phyloP scores from a whole-genome alignment of 1,140 invertebrate species.

The Zaprionus africanus region DNA sequence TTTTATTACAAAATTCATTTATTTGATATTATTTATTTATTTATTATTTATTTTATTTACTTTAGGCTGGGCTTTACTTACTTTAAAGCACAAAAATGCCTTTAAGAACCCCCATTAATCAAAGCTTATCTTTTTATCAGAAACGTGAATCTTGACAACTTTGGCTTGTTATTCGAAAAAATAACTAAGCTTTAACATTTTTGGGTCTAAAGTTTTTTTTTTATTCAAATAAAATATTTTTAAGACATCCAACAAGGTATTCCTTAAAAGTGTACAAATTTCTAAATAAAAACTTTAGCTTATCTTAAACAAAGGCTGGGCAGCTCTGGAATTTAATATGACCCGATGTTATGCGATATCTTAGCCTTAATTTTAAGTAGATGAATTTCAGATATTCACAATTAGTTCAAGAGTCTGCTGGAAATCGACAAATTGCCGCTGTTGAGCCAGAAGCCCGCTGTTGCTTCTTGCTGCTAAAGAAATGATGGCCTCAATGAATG shows the following conservation, averaged over 20 bases:
- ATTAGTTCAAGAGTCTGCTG: constrained; percentile 50
- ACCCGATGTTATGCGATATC: background rate
- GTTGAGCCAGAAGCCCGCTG: constrained; percentile 18
- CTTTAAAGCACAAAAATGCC: constrained; percentile 31
- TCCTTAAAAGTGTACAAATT: too few relatives aligned
- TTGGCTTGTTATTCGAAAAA: constrained; percentile 42
- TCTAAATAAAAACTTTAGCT: background rate
- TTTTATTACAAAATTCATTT: background rate
- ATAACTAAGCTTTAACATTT: constrained; percentile 31
- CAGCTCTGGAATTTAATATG: background rate
- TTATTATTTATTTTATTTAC: constrained; percentile 2
- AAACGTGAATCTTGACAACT: constrained; percentile 69
- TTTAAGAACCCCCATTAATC: constrained; percentile 52
- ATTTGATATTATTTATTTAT: background rate
- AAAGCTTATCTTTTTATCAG: constrained; percentile 42
- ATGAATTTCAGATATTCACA: constrained; percentile 45
- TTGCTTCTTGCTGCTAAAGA: constrained; percentile 37
- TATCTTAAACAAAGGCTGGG: background rate
- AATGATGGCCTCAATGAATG: constrained; percentile 69
- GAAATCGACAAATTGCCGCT: constrained; percentile 65
- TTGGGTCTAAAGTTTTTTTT: constrained; percentile 2
- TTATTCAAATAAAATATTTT: background rate
- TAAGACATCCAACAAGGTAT: background rate
- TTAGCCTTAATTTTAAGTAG: constrained; percentile 28
- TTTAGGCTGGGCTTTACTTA: background rate